Base-by-base conservation (phyloP, 2,113 vertebrate genomes). In the Zootoca vivipara region DNA sequence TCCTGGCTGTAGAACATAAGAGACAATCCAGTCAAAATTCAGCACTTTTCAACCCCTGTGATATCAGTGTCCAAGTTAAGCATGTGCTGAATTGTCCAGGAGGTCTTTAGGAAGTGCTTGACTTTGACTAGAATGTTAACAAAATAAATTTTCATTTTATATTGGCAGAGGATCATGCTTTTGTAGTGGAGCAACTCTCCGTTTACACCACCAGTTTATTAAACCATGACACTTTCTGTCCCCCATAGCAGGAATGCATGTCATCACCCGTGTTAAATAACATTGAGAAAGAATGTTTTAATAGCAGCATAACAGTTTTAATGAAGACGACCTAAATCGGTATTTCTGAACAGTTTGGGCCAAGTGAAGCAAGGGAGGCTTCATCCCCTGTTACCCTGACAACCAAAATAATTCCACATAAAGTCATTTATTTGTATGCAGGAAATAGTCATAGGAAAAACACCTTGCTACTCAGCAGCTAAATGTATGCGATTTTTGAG, bases 161-260 rank as follows among this genome's bases (percentile, higher is more conserved):
- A 28, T 46, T 91, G 64, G 78, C 85, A 83, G 72, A 73, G 89
- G 91, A 88, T 70, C 88, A 86, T 79, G 84, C 88, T 87, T 89
- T 89, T 94, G 83, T 77, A 85, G 88, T 82, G 40, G 73, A 93
- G 91, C 18, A 91, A 56, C 40, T 92, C 75, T 90, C 85, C 82
- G 33, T 67, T 85, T 88, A 93, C 83, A 88, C 52, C 67, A 86
- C 75, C 67, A 83, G 90, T 62, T 2, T 0, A 52, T 52, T 93
- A 92, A 92, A 89, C 93, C 88, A 89, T 52, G 46, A 10, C 46
- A 22, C 65, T 69, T 69, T 69, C 65, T 24, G 22, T 26, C 9
- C 24, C 28, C 65, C 65, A 69, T 22, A 69, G 65, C 65, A 26
- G 65, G 65, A 69, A 69, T 52, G 46, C 46, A 52, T 52, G 46